These are phyloP conservation scores for Thereuonema tuberculata DNA, from an alignment of 1,140 invertebrate genomes.

Conservation along the genomic window DNA sequence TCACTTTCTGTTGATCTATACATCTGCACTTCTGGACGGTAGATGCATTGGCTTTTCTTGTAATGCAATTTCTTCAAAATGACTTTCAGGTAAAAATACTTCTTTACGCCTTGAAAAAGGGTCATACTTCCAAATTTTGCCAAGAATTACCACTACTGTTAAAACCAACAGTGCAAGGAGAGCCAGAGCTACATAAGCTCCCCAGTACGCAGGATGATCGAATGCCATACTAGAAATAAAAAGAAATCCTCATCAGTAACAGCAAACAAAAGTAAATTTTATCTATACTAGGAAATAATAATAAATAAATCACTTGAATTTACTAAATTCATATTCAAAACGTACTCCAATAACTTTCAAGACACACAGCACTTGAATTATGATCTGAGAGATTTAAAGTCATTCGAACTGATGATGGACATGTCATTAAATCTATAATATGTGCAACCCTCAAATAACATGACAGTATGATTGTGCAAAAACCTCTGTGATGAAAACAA, in stretches of 20 bases:
- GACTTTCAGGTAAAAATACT: background rate
- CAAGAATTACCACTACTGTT: background rate
- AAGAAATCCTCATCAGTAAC: background rate
- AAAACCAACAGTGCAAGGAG: constrained; percentile 3
- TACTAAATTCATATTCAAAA: too few species aligned
- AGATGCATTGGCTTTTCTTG: background rate
- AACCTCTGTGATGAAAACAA: too few species aligned
- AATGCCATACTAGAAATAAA: background rate
- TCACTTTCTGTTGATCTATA: background rate
- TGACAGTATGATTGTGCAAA: too few species aligned
- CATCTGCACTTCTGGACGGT: background rate
- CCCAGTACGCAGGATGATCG: constrained; percentile 1
- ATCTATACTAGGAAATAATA: background rate
- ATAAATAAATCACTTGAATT: background rate
- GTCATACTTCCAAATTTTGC: background rate
- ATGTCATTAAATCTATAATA: too few species aligned
- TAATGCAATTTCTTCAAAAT: constrained; percentile 4
- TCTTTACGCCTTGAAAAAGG: background rate
- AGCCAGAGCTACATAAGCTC: background rate
- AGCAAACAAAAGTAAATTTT: background rate
- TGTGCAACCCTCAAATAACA: too few species aligned
- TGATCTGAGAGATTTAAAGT: too few species aligned
- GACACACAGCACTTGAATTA: too few species aligned
- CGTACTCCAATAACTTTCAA: too few species aligned
- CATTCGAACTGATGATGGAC: too few species aligned